These are phyloP conservation scores for Pheosia gnoma DNA, from an alignment of 2,888 invertebrate genomes.

Conservation along the genomic window DNA sequence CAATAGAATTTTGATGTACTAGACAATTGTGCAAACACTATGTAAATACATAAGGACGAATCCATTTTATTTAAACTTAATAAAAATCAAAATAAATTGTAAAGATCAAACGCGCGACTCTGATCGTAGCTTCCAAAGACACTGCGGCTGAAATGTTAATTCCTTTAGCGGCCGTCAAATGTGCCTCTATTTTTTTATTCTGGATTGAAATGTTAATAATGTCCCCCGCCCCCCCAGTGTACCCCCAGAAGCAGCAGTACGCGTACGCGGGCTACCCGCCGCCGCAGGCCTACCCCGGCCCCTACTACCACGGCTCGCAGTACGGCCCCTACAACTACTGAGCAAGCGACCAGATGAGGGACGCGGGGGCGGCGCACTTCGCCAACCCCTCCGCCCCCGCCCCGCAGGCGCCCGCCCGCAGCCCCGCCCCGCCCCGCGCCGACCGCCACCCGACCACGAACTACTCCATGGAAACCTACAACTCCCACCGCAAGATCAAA, in stretches of 20 bases:
- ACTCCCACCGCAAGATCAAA: constrained; percentile 71
- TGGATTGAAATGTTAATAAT: not conserved
- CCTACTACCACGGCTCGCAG: constrained; percentile 96
- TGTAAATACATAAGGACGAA: no score
- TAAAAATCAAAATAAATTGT: no score
- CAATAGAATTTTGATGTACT: no score
- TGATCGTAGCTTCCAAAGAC: no score
- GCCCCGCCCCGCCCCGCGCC: constrained; percentile 49
- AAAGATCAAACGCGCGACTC: no score
- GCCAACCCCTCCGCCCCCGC: constrained; percentile 71
- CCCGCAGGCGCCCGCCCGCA: constrained; percentile 78
- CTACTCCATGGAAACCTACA: constrained; percentile 67
- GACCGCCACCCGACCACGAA: constrained; percentile 41
- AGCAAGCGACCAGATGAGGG: constrained; percentile 83
- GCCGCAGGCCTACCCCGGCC: constrained; percentile 92
- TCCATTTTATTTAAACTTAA: no score
- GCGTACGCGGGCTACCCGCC: constrained; percentile 95
- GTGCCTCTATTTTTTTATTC: no score
- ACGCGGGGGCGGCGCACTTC: constrained; percentile 75
- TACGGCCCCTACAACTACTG: constrained; percentile 97
- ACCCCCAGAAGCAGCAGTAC: constrained; percentile 97
- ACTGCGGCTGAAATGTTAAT: no score
- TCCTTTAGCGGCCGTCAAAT: no score
- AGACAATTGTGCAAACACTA: no score
- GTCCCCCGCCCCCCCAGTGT: constrained; percentile 86